These are phyloP conservation scores for Anthoscopus minutus DNA, from an alignment of 2,113 vertebrate species.

Conservation along the genomic window DNA sequence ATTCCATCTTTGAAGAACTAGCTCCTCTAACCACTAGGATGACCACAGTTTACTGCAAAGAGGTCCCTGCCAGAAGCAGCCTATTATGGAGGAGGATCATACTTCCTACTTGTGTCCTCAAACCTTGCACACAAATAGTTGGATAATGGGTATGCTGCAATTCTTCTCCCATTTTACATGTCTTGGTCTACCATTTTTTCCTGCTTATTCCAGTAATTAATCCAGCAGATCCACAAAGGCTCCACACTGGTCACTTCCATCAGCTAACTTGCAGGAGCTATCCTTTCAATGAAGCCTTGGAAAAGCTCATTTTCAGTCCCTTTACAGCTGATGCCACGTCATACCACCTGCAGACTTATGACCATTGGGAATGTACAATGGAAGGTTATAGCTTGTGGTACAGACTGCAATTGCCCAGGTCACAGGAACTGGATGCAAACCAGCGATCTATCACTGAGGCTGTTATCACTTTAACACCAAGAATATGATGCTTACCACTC, in stretches of 20 bases:
- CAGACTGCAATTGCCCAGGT: neutral
- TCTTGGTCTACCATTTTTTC: neutral
- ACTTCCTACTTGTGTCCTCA: neutral
- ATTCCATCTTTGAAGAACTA: neutral
- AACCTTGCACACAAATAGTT: accelerated
- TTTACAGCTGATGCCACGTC: neutral
- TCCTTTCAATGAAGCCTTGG: neutral
- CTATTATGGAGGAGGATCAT: neutral
- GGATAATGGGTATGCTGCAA: neutral
- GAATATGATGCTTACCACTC: neutral
- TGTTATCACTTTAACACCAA: neutral
- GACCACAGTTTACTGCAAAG: neutral
- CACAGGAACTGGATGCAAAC: neutral
- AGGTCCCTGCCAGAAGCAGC: neutral
- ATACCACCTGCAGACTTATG: neutral
- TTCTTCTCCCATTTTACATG: neutral
- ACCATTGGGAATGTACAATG: neutral
- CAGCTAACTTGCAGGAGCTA: neutral
- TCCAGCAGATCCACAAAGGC: neutral
- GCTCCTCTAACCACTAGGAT: neutral
- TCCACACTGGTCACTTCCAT: neutral
- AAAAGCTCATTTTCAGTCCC: neutral
- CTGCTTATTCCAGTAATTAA: neutral
- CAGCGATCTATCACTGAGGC: neutral
- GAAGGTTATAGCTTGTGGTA: neutral